A percentile compares a stretch with the other conserved stretches of the same genome.
phyloP scores from a whole-genome alignment of 1,140 invertebrate genomes.

The Drosophila ficusphila region DNA sequence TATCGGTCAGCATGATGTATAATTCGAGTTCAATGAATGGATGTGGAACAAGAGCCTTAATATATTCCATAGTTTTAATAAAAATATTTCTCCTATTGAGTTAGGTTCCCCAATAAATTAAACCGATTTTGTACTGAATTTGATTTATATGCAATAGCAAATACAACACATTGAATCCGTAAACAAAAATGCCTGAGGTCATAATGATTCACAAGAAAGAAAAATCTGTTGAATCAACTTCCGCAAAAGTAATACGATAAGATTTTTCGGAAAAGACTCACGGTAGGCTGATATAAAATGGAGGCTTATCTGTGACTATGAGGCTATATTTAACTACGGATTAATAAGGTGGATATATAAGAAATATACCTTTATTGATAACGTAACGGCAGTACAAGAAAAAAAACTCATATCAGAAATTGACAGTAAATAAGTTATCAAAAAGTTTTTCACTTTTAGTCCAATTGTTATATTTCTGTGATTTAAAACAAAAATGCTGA shows the following conservation, averaged over 20 bases:
- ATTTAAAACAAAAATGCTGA: too few relatives aligned
- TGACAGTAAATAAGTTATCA: too few relatives aligned
- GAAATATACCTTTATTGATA: too few relatives aligned
- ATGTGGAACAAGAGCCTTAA: conserved; percentile 10
- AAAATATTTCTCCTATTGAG: conserved; percentile 32
- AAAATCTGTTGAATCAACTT: neutral
- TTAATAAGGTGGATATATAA: too few relatives aligned
- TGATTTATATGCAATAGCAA: conserved; percentile 29
- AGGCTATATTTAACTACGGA: neutral
- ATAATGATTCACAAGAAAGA: neutral
- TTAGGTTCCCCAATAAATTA: conserved; percentile 1
- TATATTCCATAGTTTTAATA: conserved; percentile 31
- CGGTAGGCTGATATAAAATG: neutral
- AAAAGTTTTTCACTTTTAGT: too few relatives aligned
- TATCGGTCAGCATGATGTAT: conserved; percentile 62
- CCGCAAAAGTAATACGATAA: conserved; percentile 11
- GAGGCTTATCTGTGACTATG: neutral
- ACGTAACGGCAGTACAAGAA: too few relatives aligned
- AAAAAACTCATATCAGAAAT: too few relatives aligned
- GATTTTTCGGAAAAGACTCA: neutral
- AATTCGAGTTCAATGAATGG: conserved; percentile 12
- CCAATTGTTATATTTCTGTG: too few relatives aligned
- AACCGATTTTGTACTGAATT: conserved; percentile 36
- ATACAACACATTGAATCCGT: conserved; percentile 28
- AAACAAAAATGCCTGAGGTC: neutral